Conservation (phyloP, 2,113 vertebrate species). For the Lampris incognitus region DNA sequence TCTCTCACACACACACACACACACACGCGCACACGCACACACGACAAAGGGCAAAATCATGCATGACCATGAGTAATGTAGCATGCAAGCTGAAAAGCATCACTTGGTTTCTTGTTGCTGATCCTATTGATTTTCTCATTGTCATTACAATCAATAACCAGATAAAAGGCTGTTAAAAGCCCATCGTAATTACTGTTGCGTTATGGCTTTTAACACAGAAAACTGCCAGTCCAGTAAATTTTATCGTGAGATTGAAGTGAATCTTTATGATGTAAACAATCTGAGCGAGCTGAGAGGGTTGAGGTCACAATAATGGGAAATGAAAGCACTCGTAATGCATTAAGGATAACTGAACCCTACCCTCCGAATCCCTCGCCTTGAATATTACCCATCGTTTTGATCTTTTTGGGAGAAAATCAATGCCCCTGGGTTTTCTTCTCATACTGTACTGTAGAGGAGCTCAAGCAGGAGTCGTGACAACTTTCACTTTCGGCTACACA, state of each 20-base stretch:
- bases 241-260: slow-evolving; percentile 7
- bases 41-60: slow-evolving; percentile 6
- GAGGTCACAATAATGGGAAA: not conserved
- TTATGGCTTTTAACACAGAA: slow-evolving; percentile 15
- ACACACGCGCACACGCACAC: not conserved
- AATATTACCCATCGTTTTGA: slow-evolving; percentile 8
- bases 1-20: not conserved
- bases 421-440: slow-evolving; percentile 1
- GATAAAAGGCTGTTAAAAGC: slow-evolving; percentile 47
- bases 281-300: too few species aligned
- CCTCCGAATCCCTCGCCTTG: slow-evolving; percentile 25
- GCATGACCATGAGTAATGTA: slow-evolving; percentile 36
- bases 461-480: too few species aligned
- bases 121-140: slow-evolving; percentile 45
- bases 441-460: not conserved
- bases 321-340: not conserved
- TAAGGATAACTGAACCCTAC: slow-evolving; percentile 9
- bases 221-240: slow-evolving; percentile 7
- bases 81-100: slow-evolving; percentile 28
- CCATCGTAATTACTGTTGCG: slow-evolving; percentile 12
- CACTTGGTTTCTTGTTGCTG: slow-evolving; percentile 50
- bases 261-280: slow-evolving; percentile 2
- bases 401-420: slow-evolving; percentile 42
- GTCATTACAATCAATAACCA: slow-evolving; percentile 62
- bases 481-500: too few species aligned